Evolutionary conservation across 2,113 vertebrate species (phyloP), one percentile per base, ranked within the genome.

Genomic region (Epinephelus fuscoguttatus): DNA sequence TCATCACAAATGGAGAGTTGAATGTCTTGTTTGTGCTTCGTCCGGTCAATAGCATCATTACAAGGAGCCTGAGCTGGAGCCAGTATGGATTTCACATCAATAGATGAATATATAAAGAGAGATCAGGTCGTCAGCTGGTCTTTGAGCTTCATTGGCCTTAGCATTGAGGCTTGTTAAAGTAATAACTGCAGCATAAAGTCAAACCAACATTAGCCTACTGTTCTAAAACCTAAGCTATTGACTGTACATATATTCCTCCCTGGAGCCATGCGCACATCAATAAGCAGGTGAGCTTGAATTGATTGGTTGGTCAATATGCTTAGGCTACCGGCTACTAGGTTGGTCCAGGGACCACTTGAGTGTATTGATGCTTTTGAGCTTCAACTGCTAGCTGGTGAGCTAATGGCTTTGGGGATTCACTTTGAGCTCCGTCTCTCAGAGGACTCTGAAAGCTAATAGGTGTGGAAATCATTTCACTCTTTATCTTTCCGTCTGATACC

Each of bases 261-360:
- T 57, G 66, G 84, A 84, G 82, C 62, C 63, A 42, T 15, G 45
- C 27, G 13, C 47, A 27, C 85, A 69, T 94, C 93, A 87, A 83
- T 93, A 78, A 37, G 77, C 2, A 33, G 77, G 61, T 78, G 72
- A 89, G 84, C 86, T 86, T 45, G 47, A 73, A 93, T 93, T 52
- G 91, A 92, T 90, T 86, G 1, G 23, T 80, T 62, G 87, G 67
- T 91, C 91, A 89, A 87, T 91, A 88, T 80, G 80, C 84, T 91
- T 81, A 85, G 82, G 76, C 87, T 83, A 50, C 72, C 4, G 30
- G 78, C 77, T 64, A 57, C 61, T n/a, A 76, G 83, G 73, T 91
- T 83, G 61, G 90, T 87, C 78, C 64, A 75, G 89, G 88, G 84
- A 89, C 82, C 82, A 82, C 88, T 93, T 93, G 86, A 90, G 47